Evolutionary conservation across 2,113 vertebrate species (phyloP), one percentile per base, ranked within the genome.

Genomic region (Corythornis vintsioides): DNA sequence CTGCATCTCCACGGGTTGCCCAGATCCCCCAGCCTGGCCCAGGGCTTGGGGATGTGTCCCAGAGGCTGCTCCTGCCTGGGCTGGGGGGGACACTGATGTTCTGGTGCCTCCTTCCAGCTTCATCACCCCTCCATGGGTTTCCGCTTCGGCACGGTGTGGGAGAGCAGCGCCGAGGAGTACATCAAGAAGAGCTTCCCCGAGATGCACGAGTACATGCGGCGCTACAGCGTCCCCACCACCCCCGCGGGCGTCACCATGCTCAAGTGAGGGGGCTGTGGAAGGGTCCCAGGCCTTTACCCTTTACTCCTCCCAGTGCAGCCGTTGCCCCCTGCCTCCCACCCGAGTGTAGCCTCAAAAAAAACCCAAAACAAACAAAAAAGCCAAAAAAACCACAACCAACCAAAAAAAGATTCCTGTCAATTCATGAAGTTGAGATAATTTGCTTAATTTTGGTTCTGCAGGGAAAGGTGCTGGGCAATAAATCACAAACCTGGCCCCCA

Each of bases 141-240:
- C 94, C 98, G 98, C 67, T 98, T 99, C 1, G 98, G 98, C 83
- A 99, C 99, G 0, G 98, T 99, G 47, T 98, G 98, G 96, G 99
- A 99, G 94, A 99, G 99, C 98, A 99, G 99, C 3, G 98, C 99
- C 0, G 98, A 99, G 93, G 98, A 98, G 80, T 99, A 99, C 97
- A 98, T 99, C 97, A 98, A 98, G 97, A 98, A 98, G 96, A 99
- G 98, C 93, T 99, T 99, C 91, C 99, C 98, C 0, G 98, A 98
- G 95, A 98, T 99, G 98, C 97, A 99, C 5, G 98, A 98, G 29
- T 98, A 98, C 96, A 98, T 98, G 98, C 86, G 98, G 74, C 97
- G 97, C 60, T 98, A 98, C 97, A 98, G 98, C 0, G 98, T 98
- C 31, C 98, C 99, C n/a, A 98, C 98, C 77, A 99, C 99, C 4